Evolutionary conservation across 1,140 invertebrate species (phyloP).

Genomic region (Pseudomyrmex sp.): DNA sequence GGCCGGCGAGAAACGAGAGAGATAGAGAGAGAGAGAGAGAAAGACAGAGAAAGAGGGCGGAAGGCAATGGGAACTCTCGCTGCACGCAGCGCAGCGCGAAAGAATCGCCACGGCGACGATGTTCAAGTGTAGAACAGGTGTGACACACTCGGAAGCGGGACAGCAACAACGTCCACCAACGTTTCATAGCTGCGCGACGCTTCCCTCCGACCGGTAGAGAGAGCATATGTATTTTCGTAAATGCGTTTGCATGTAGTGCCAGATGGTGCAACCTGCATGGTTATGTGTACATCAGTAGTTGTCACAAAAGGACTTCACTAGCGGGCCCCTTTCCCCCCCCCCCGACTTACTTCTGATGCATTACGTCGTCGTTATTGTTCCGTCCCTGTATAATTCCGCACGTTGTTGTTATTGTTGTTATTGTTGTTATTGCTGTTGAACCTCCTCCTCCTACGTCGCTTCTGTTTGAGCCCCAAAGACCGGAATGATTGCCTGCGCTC

Average conservation of each 20-base stretch:
- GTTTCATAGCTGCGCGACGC: constrained; percentile 51
- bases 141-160: constrained; percentile 47
- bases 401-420: constrained; percentile 16
- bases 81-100: constrained; percentile 5
- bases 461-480: neutral
- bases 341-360: constrained; percentile 30
- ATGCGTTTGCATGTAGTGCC: constrained; percentile 59
- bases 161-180: constrained; percentile 30
- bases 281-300: constrained; percentile 22
- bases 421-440: constrained; percentile 2
- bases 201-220: constrained; percentile 55
- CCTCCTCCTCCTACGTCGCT: neutral
- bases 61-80: neutral
- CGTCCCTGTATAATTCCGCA: constrained; percentile 22
- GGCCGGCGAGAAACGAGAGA: neutral
- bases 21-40: neutral
- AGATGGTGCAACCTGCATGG: constrained; percentile 45
- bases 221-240: constrained; percentile 58
- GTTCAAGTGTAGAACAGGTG: constrained; percentile 47
- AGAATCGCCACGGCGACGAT: constrained; percentile 20
- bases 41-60: neutral
- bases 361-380: constrained; percentile 13
- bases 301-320: neutral
- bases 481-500: constrained; percentile 40
- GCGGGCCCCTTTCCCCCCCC: neutral